Conservation (phyloP, 2,797 vertebrate species). For the Anabas testudineus region DNA sequence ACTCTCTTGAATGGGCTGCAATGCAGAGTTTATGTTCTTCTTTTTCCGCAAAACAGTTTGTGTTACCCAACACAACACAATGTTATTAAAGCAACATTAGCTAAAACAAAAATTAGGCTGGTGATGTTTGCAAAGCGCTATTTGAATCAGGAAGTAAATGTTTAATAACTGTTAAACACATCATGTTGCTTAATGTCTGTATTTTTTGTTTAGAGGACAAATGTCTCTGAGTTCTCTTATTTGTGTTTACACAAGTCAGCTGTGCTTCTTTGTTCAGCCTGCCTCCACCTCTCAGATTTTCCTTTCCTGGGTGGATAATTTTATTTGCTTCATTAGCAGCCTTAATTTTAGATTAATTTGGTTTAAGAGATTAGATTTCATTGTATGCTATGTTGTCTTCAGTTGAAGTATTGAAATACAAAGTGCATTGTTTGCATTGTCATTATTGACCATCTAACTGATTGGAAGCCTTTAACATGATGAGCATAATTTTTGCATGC, state of each 20-base stretch:
- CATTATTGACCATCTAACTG: neutral
- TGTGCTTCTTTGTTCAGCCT: conserved; percentile 8
- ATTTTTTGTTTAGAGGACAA: conserved; percentile 22
- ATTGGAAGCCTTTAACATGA: conserved; percentile 19
- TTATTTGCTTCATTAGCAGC: conserved; percentile 17
- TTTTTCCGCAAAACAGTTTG: conserved; percentile 7
- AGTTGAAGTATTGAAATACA: conserved; percentile 20
- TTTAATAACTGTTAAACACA: conserved; percentile 12
- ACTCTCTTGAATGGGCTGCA: neutral
- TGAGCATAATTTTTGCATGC: conserved; percentile 63
- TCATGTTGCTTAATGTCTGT: neutral
- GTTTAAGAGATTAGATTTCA: too few species aligned
- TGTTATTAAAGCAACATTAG: neutral
- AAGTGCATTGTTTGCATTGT: neutral
- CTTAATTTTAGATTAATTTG: conserved; percentile 22
- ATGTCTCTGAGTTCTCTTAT: conserved; percentile 1
- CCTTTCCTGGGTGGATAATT: too few species aligned
- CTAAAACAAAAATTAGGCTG: neutral
- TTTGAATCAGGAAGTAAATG: too few species aligned
- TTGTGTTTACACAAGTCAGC: conserved; percentile 13
- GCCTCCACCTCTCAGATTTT: too few species aligned
- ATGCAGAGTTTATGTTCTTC: neutral
- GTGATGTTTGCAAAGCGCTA: conserved; percentile 1
- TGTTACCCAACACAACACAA: too few species aligned
- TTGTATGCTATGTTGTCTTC: too few species aligned